Evolutionary conservation across 2,888 invertebrate genomes (phyloP), one percentile per base, ranked within the genome.

Genomic region (Sarcophaga caerulescens): DNA sequence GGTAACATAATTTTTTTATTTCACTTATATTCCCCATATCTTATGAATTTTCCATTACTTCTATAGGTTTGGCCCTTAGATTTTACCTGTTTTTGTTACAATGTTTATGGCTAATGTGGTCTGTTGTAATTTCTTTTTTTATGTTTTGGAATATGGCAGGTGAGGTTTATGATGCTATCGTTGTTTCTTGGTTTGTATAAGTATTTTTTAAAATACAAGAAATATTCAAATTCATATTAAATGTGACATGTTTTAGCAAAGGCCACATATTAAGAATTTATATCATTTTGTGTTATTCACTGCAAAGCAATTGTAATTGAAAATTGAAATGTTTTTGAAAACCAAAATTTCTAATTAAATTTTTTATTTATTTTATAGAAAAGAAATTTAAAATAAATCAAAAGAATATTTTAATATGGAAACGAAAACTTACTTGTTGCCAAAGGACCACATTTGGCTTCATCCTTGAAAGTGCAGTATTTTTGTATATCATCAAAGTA

Each of bases 401-500:
- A 14, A 14, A 14, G 4, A 47, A 47, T 74, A 52, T 19, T 59
- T 71, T 19, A 35, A 73, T 17, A 44, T 17, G 10, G 4, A 4
- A 52, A 69, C 0, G 66, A 8, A 59, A 89, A 95, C 96, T 96
- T 95, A 98, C 98, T 98, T 90, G 97, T 95, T 87, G 97, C 94
- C 88, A 98, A 95, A 25, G 98, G 98, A 71, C 98, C 98, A 93
- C 98, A 98, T 91, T 96, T 95, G 45, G 98, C 98, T 93, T 98
- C 97, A 82, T 95, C 95, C 94, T 97, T 97, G 93, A 98, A 98
- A 3, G 97, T 98, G 92, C 98, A 98, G 91, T 95, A 97, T 93
- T 98, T 98, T 93, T 95, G 96, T 90, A 97, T 95, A 91, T 98
- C 98, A 92, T 98, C 98, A 92, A 98, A 98, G 93, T 96, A 97